Percentiles rank a stretch among this genome's conserved stretches.
Evolutionary conservation across 2,888 invertebrate species (phyloP).

Genomic region (Mimumesa dahlbomi): DNA sequence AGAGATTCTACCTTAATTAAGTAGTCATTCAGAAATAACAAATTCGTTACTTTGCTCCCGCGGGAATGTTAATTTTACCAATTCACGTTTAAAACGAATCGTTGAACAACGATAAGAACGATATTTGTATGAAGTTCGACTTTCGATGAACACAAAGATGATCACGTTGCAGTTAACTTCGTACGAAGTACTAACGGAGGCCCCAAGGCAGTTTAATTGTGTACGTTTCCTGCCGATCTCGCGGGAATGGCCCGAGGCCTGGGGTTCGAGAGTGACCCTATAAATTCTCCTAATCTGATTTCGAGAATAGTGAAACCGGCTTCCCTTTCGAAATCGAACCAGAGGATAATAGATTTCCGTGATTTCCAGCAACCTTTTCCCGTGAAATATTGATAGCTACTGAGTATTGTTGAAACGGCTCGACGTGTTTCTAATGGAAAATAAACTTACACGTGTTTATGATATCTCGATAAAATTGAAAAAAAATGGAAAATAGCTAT

Average conservation of each 20-base stretch:
- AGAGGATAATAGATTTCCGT: slow-evolving; percentile 61
- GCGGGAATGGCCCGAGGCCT: slow-evolving; percentile 43
- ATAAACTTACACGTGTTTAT: no score
- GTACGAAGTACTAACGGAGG: slow-evolving; percentile 25
- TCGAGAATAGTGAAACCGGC: slow-evolving; percentile 62
- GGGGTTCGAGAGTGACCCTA: slow-evolving; percentile 67
- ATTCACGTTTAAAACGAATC: no score
- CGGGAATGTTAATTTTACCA: no score
- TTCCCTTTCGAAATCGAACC: slow-evolving; percentile 61
- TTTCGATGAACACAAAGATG: slow-evolving; percentile 25
- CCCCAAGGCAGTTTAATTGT: slow-evolving; percentile 62
- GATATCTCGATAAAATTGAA: no score
- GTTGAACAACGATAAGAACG: no score
- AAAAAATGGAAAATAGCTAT: no score
- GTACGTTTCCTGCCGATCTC: slow-evolving; percentile 58
- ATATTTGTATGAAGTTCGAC: background rate
- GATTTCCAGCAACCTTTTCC: slow-evolving; percentile 49
- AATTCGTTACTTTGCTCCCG: no score
- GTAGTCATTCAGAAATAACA: no score
- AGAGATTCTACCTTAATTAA: no score
- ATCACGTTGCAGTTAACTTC: slow-evolving; percentile 17
- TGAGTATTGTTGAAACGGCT: slow-evolving; percentile 6
- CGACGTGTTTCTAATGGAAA: no score
- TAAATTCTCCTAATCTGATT: slow-evolving; percentile 75
- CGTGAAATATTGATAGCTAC: slow-evolving; percentile 23